Evolutionary conservation across 2,113 vertebrate genomes (phyloP).

Genomic region (Condylura cristata): DNA sequence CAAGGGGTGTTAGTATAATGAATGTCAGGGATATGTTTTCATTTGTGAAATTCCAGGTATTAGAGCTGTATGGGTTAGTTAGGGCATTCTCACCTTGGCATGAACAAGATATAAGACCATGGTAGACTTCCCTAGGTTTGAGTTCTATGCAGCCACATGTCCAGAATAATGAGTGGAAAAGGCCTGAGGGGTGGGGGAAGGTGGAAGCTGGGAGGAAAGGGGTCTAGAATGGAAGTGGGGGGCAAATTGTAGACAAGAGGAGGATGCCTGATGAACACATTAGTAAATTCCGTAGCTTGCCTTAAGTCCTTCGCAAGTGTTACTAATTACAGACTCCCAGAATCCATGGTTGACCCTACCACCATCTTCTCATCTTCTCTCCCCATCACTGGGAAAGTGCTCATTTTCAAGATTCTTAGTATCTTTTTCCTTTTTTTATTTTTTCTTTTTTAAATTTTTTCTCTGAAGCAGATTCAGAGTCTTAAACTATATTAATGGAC

Average conservation of each 20-base stretch:
- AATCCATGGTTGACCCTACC: not conserved
- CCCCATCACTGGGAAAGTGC: not conserved
- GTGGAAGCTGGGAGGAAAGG: not conserved
- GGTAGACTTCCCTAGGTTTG: not conserved
- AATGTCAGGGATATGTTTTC: not conserved
- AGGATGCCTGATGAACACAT: no score
- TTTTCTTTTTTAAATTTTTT: no score
- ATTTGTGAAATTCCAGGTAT: not conserved
- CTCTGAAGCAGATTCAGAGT: not conserved
- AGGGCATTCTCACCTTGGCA: not conserved
- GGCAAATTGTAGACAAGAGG: not conserved
- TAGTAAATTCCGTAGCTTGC: not conserved
- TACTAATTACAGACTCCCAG: not conserved
- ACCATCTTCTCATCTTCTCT: not conserved
- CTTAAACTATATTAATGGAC: not conserved
- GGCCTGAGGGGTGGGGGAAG: not conserved
- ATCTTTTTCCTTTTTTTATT: slow-evolving; percentile 22
- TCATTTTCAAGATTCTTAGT: not conserved
- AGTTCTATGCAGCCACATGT: not conserved
- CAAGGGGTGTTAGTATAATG: not conserved
- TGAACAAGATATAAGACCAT: not conserved
- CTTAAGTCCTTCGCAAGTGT: not conserved
- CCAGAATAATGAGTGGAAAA: not conserved
- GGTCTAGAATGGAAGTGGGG: not conserved
- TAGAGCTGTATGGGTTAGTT: not conserved